phyloP scores from a whole-genome alignment of 2,113 vertebrate genomes.

The Isurus oxyrinchus region DNA sequence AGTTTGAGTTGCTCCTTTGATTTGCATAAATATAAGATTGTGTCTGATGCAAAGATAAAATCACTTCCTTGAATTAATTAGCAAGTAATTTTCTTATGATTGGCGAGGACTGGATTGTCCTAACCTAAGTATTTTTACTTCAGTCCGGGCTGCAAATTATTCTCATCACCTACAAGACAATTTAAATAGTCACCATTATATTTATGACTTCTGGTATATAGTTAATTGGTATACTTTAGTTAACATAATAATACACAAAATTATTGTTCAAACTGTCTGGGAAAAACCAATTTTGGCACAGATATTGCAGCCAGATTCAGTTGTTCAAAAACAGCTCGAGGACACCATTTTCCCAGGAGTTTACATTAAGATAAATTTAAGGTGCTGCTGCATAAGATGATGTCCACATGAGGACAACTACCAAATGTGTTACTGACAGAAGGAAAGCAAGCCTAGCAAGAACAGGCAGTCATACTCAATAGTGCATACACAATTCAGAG shows the following conservation, averaged over 20 bases:
- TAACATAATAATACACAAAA: not conserved
- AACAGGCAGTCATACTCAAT: not conserved
- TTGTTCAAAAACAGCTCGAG: not conserved
- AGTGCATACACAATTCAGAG: not conserved
- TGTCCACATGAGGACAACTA: not conserved
- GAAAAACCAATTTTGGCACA: not conserved
- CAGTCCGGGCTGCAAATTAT: not conserved
- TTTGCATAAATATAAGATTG: not conserved
- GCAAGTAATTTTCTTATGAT: not conserved
- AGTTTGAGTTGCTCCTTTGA: not conserved
- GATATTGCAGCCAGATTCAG: not conserved
- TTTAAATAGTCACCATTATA: not conserved
- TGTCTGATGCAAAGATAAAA: constrained; percentile 9
- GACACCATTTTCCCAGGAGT: not conserved
- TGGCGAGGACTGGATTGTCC: not conserved
- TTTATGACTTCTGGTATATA: constrained; percentile 6
- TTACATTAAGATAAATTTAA: not conserved
- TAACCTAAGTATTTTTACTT: not conserved
- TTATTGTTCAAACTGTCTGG: not conserved
- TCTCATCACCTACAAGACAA: not conserved
- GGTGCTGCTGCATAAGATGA: not conserved
- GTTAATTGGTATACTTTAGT: not conserved
- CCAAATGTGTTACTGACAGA: not conserved
- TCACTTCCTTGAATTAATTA: not conserved
- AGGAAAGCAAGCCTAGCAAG: not conserved